These are phyloP conservation scores for Heliconius hewitsoni DNA, from an alignment of 1,140 invertebrate genomes.

Conservation along the genomic window DNA sequence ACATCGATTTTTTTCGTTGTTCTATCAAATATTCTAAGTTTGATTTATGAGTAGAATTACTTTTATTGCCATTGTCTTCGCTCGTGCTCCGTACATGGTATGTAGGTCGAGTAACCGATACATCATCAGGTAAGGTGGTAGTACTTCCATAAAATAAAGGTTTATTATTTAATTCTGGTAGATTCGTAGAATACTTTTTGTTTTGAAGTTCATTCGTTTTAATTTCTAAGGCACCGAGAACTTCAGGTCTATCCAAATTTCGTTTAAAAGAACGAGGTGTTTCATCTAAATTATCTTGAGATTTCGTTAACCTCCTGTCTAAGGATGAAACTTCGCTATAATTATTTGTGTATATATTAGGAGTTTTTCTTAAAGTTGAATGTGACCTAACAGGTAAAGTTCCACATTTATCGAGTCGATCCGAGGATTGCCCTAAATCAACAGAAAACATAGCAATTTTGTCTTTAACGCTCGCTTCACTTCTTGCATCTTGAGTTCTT, in stretches of 20 bases:
- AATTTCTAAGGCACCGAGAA: slow-evolving; percentile 63
- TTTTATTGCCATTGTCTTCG: slow-evolving; percentile 74
- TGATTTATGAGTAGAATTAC: slow-evolving; percentile 73
- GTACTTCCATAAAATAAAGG: slow-evolving; percentile 76
- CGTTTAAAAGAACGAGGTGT: slow-evolving; percentile 64
- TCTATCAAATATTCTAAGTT: slow-evolving; percentile 87
- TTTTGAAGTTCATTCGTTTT: slow-evolving; percentile 45
- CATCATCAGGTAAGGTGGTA: slow-evolving; percentile 64
- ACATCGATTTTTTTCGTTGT: slow-evolving; percentile 89
- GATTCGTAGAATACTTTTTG: slow-evolving; percentile 44
- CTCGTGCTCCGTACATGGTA: slow-evolving; percentile 72
- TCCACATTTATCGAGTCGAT: slow-evolving; percentile 75
- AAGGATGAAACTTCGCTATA: slow-evolving; percentile 67
- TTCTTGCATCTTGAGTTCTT: slow-evolving; percentile 87
- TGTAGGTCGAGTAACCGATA: slow-evolving; percentile 50
- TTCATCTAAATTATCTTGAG: slow-evolving; percentile 77
- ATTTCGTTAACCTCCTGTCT: slow-evolving; percentile 73
- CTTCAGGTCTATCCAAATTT: slow-evolving; percentile 68
- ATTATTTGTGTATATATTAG: slow-evolving; percentile 54
- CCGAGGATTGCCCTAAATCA: slow-evolving; percentile 74
- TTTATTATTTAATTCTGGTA: slow-evolving; percentile 52
- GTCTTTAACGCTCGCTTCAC: slow-evolving; percentile 90
- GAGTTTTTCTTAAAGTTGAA: slow-evolving; percentile 64
- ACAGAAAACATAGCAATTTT: slow-evolving; percentile 94
- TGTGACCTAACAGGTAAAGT: slow-evolving; percentile 75